phyloP scores from a whole-genome alignment of 2,888 invertebrate genomes.

The Microchrysa polita region DNA sequence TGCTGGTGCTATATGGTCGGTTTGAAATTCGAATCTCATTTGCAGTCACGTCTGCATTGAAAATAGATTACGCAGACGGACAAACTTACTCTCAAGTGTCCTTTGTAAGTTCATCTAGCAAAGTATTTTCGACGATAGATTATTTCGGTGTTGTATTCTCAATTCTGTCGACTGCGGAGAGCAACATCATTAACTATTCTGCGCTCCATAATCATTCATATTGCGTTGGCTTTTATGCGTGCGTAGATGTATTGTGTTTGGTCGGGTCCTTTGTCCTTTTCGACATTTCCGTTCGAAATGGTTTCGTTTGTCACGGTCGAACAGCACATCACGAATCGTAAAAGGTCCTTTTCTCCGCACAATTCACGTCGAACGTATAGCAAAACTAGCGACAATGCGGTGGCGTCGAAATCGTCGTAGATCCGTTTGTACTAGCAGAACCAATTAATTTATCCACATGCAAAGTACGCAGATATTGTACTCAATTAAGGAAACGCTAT shows the following conservation, averaged over 20 bases:
- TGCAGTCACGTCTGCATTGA: not conserved
- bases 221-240: no score
- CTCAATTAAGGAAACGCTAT: constrained; percentile 25
- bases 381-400: not conserved
- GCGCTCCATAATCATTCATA: constrained; percentile 26
- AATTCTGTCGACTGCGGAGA: not conserved
- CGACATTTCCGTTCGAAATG: not conserved
- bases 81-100: constrained; percentile 15
- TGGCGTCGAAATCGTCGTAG: no score
- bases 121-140: no score
- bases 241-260: not conserved
- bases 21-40: no score
- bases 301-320: not conserved
- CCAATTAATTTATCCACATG: constrained; percentile 18
- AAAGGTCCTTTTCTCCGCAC: not conserved
- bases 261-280: no score
- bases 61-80: not conserved
- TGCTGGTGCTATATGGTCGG: no score
- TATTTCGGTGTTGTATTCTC: constrained; percentile 3
- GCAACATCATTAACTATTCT: constrained; percentile 28
- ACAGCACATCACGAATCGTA: not conserved
- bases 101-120: not conserved
- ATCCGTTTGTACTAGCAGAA: not conserved
- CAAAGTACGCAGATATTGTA: not conserved
- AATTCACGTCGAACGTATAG: not conserved